Percentiles rank a stretch among this genome's conserved stretches.
Conservation (phyloP, 2,113 vertebrate species). For the Myiozetetes cayanensis region DNA sequence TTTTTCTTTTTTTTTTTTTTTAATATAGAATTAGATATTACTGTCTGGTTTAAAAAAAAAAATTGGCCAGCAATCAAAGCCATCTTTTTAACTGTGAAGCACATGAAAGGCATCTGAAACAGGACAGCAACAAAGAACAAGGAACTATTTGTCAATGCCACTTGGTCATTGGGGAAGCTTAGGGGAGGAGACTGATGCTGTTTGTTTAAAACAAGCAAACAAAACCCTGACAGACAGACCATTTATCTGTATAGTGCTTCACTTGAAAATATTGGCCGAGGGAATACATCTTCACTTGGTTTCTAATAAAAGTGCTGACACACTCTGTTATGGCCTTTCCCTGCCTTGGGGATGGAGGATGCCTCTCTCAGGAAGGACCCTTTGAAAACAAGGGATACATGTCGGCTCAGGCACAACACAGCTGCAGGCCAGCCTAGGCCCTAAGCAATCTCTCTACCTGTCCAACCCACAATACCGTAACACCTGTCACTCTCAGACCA, state of each 20-base stretch:
- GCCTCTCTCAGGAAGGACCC: not conserved
- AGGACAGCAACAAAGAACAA: constrained; percentile 51
- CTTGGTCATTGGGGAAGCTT: constrained; percentile 47
- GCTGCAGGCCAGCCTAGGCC: not conserved
- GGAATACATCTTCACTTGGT: constrained; percentile 7
- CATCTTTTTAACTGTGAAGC: constrained; percentile 45
- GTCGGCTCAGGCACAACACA: not conserved
- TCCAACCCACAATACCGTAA: not conserved
- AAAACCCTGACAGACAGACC: constrained; percentile 61
- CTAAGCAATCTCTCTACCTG: not conserved
- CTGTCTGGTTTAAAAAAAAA: constrained; percentile 11
- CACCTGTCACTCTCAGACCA: not conserved
- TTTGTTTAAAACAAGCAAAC: constrained; percentile 64
- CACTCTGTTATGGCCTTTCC: not conserved
- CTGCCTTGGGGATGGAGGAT: not conserved
- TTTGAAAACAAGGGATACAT: not conserved
- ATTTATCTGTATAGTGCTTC: constrained; percentile 44
- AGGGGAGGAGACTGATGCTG: constrained; percentile 54
- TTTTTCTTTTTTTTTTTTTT: constrained; percentile 11
- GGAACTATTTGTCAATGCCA: constrained; percentile 41
- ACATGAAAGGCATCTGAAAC: constrained; percentile 51
- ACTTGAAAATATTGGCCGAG: not conserved
- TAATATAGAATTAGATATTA: constrained; percentile 53
- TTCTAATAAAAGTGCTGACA: constrained; percentile 47
- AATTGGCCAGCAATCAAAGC: constrained; percentile 41